A percentile compares a stretch with the other conserved stretches of the same genome.
Conservation (phyloP, 2,113 vertebrate genomes). For the Rallus limicola region DNA sequence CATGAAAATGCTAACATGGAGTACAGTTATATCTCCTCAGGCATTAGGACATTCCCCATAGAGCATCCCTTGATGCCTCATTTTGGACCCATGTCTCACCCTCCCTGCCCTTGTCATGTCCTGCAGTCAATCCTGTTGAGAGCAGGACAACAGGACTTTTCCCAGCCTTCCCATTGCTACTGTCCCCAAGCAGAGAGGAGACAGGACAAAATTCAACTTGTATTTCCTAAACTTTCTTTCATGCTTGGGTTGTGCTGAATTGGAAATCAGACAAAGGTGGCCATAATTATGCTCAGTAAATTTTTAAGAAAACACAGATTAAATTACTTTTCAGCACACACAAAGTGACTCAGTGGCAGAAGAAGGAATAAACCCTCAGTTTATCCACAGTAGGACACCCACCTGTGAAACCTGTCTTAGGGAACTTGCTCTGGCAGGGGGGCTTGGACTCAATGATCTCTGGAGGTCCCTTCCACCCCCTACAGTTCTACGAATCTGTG, state of each 20-base stretch:
- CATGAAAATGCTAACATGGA: neutral
- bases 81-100: neutral
- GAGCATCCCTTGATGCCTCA: neutral
- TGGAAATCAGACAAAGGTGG: neutral
- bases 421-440: too few species aligned
- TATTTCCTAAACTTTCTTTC: neutral
- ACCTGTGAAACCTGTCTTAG: too few species aligned
- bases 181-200: neutral
- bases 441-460: too few species aligned
- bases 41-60: neutral
- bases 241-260: neutral
- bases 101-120: accelerated
- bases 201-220: neutral
- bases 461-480: too few species aligned
- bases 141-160: neutral
- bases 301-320: neutral
- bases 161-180: neutral
- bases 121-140: neutral
- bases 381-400: too few species aligned
- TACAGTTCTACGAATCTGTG: too few species aligned
- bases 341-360: neutral
- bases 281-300: neutral
- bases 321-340: neutral
- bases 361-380: neutral
- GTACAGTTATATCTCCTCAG: neutral